These are phyloP conservation scores for Agriopis aurantiaria DNA, from an alignment of 2,888 invertebrate species.

Conservation along the genomic window DNA sequence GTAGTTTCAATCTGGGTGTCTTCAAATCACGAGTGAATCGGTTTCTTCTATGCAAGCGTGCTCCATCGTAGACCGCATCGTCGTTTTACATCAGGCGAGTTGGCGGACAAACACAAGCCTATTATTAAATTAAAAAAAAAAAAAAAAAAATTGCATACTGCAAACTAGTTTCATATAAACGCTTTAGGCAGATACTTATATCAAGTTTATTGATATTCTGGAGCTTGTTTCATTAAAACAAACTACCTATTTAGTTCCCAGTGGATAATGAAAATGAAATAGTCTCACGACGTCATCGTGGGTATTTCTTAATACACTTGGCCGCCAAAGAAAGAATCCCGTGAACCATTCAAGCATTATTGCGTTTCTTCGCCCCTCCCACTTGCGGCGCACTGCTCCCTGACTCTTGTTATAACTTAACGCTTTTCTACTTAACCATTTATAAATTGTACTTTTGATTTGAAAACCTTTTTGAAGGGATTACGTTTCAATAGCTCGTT, in stretches of 20 bases:
- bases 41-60: too few relatives aligned
- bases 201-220: constrained; percentile 27
- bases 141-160: neutral
- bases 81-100: too few relatives aligned
- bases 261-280: constrained; percentile 58
- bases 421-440: constrained; percentile 46
- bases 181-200: constrained; percentile 17
- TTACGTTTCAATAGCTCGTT: constrained; percentile 36
- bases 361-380: constrained; percentile 51
- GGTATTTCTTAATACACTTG: constrained; percentile 65
- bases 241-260: constrained; percentile 37
- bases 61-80: too few relatives aligned
- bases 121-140: too few relatives aligned
- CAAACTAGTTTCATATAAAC: constrained; percentile 5
- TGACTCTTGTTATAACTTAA: constrained; percentile 51
- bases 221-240: constrained; percentile 32
- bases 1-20: too few relatives aligned
- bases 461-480: constrained; percentile 41
- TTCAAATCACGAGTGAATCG: too few relatives aligned
- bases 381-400: constrained; percentile 49
- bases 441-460: constrained; percentile 38
- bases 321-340: constrained; percentile 60
- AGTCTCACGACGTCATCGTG: constrained; percentile 52
- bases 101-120: too few relatives aligned
- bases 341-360: constrained; percentile 54